Base-by-base conservation (phyloP, 2,113 vertebrate genomes). In the Mastomys coucha region DNA sequence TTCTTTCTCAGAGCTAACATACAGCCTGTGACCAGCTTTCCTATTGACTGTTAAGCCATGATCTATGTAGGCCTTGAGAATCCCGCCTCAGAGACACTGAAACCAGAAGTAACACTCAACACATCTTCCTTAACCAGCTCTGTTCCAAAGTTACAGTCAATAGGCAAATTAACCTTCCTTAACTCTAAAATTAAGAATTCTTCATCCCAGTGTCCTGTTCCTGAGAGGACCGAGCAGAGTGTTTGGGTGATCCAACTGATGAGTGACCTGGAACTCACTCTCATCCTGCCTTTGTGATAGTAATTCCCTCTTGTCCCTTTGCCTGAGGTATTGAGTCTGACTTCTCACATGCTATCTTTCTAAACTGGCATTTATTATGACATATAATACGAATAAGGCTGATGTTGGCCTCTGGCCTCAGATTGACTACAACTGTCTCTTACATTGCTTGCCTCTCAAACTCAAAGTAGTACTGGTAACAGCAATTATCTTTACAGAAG, bases 381-480 rank as follows among this genome's bases (percentile, higher is more conserved):
- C 93, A 97, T 97, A 98, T 84, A 97, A 97, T 96, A 92, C 90
- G 94, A 98, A 98, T 98, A 98, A 98, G 98, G 96, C 86, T 97
- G 97, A 94, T 97, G 97, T 97, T 85, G 80, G 96, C 95, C 93
- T 91, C 94, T 91, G 96, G 7, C 85, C 92, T 93, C 94, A 98
- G 96, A 97, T 98, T 98, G 98, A 96, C 98, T 98, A 88, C 97
- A 98, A 98, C 97, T 98, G 96, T 98, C 97, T 97, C 92, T 97
- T 91, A 73, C 13, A 93, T 97, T 97, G 96, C 95, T 97, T 94
- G 97, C 93, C 96, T 97, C 97, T 89, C 95, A 96, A 94, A 97
- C 93, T 94, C 94, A 58, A 93, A 90, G 97, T 91, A 77, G 93
- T 96, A 96, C 92, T 4, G 0, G 88, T 72, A 87, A 88, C 94